Base-by-base conservation (phyloP, 2,888 invertebrate genomes). In the Pyrocoelia pectoralis region DNA sequence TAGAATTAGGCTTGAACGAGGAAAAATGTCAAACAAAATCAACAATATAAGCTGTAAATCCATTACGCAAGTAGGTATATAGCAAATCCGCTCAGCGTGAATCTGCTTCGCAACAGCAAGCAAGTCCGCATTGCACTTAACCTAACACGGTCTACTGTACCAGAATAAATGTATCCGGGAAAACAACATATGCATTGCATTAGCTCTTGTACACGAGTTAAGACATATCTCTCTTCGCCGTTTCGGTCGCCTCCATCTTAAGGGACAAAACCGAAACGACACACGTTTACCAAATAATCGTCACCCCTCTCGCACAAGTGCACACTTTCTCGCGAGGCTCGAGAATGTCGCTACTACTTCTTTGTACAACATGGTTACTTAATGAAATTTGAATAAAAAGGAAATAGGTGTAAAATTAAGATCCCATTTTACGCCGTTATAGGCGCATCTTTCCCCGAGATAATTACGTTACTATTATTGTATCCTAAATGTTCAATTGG, bases 121-220 rank as follows among this genome's bases (percentile, higher is more conserved):
- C 60, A 56, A 65, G 65, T 65, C 65, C 56, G 60, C 53, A 65
- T 56, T 76, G 78, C 79, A 78, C 78, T 79, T 79, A 79, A 74
- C 75, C 71, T 74, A 66, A 77, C 79, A 77, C 72, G 76, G 65
- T 58, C 72, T 75, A 72, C 72, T 74, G 75, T 77, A 76, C 73
- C 76, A 77, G 75, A 73, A 76, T 77, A 77, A 77, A 78, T 76
- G 78, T 77, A 77, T 78, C 74, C 77, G 75, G 77, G 79, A 78
- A 77, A 78, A 77, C 77, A 78, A 78, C 79, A 79, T 77, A 78
- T 79, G 78, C 77, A 75, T 78, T 77, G 77, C 78, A 79, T 79
- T 78, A 79, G 73, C 50, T 40, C 50, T 17, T 43, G 59, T 59
- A 56, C 56, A 55, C 51, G 55, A 64, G 63, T 59, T 64, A 64